Evolutionary conservation across 1,140 invertebrate species (phyloP), one percentile per base, ranked within the genome.

Genomic region (Lordiphosa stackelbergi): DNA sequence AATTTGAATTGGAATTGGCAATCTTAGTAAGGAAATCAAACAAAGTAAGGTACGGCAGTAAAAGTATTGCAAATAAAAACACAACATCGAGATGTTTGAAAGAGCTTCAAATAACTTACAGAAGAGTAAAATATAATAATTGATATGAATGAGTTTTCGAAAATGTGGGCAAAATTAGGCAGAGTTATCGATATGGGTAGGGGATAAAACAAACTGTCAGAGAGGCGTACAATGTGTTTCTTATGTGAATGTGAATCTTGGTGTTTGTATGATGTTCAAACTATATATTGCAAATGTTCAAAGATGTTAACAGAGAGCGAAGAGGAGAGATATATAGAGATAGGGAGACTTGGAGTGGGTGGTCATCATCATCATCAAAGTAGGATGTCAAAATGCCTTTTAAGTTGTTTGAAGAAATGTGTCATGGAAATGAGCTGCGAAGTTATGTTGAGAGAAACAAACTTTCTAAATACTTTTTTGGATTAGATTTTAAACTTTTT

Each of bases 71-170:
- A 83, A 83, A 73, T 83, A 52, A 85, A 69, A 85, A 85, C 81
- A 85, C 81, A 85, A 85, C 81, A 85, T 85, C 81, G 68, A 85
- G 81, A 85, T 75, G 73, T 85, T 85, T 66, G 58, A 85, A 85
- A 79, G 66, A 85, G 70, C 62, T 74, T 74, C 43, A 79, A 53
- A 62, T 54, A 78, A 62, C 56, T 78, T 66, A 83, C 77, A 70
- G 83, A 72, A 78, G 72, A 66, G 54, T 57, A 61, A 52, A 65
- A 74, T 59, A 78, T 62, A 58, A 52, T 66, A 58, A 68, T 64
- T 52, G 73, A 71, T 71, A 54, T 41, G 54, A 72, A 81, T 72
- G 63, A 64, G 51, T 42, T 73, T 57, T 31, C 10, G 5, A 9
- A 7, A n/a, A 36, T 49, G 35, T 35, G 31, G 12, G n/a, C 13